A percentile compares a stretch with the other conserved stretches of the same genome.
Conservation (phyloP, 2,113 vertebrate species). For the Anthoscopus minutus region DNA sequence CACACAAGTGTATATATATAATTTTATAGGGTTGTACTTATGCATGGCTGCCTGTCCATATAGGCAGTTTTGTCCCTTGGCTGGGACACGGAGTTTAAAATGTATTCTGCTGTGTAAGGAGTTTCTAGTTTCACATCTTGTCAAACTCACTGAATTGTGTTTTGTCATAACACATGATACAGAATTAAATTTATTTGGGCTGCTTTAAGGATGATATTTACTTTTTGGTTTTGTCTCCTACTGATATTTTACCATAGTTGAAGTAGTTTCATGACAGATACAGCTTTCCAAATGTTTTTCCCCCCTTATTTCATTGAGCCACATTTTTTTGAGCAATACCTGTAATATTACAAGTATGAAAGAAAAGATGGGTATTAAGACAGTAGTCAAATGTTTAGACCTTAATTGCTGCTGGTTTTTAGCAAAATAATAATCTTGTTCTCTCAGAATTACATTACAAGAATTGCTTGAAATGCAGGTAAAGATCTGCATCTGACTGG, state of each 20-base stretch:
- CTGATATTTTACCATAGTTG: background rate
- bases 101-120: background rate
- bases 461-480: background rate
- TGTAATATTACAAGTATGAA: background rate
- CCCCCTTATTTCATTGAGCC: background rate
- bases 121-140: background rate
- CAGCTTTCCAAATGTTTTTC: background rate
- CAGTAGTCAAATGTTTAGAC: background rate
- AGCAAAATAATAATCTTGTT: background rate
- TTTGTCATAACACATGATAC: background rate
- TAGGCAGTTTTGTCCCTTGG: background rate
- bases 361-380: background rate
- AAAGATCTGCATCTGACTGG: background rate
- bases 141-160: background rate
- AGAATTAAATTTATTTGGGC: background rate
- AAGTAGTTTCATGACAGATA: background rate
- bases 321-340: background rate
- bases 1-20: background rate
- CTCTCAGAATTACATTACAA: background rate
- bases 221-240: background rate
- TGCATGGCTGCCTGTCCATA: fast-evolving
- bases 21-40: background rate
- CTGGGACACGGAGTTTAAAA: background rate
- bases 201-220: background rate
- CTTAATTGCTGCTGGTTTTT: background rate